These are phyloP conservation scores for Leptinotarsa peninsularis DNA, from an alignment of 2,888 invertebrate species.

Conservation along the genomic window DNA sequence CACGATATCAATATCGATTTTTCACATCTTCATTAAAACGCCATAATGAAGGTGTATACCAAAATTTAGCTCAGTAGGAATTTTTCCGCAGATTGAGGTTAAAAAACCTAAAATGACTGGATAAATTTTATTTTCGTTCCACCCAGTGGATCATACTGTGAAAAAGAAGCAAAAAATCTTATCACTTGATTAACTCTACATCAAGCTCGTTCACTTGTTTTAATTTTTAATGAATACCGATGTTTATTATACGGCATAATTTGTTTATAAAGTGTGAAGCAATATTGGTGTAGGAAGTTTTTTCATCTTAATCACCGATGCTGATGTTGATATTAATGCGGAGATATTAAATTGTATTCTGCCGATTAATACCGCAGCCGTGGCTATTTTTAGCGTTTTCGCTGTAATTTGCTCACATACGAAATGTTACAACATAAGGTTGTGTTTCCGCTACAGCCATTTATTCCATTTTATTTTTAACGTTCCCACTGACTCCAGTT, in stretches of 20 bases:
- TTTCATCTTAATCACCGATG: background rate
- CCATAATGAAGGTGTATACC: too few relatives aligned
- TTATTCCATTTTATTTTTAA: background rate
- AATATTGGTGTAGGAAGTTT: conserved; percentile 4
- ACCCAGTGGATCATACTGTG: too few relatives aligned
- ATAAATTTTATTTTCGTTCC: too few relatives aligned
- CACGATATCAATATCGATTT: too few relatives aligned
- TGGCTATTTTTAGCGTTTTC: background rate
- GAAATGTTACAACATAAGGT: background rate
- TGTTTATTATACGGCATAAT: background rate
- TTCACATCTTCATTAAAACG: too few relatives aligned
- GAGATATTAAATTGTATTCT: conserved; percentile 1
- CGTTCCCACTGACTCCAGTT: background rate
- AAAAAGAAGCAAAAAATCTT: too few relatives aligned
- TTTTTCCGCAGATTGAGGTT: too few relatives aligned
- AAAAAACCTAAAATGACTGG: too few relatives aligned
- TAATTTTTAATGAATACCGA: background rate
- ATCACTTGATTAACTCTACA: too few relatives aligned
- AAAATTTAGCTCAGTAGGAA: too few relatives aligned
- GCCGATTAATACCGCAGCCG: background rate
- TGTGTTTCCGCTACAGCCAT: background rate
- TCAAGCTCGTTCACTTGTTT: background rate
- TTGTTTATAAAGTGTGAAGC: background rate
- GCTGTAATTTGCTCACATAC: background rate
- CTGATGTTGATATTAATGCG: background rate